Evolutionary conservation across 2,113 vertebrate species (phyloP).

Genomic region (Eleginops maclovinus): DNA sequence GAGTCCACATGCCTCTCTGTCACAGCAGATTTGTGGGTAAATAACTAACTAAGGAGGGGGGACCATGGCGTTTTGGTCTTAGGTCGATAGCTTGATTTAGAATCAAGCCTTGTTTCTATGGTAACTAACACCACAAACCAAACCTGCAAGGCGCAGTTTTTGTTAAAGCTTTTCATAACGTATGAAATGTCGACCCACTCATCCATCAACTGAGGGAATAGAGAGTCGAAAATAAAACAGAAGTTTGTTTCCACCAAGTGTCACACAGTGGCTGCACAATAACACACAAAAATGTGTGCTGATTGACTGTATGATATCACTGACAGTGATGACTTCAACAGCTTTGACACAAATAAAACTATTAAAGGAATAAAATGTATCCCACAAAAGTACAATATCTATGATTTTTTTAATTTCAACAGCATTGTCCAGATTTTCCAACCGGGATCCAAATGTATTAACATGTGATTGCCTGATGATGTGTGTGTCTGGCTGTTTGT

Average conservation of each 20-base stretch:
- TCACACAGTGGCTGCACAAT: not conserved
- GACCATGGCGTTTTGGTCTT: constrained; percentile 8
- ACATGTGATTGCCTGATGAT: not conserved
- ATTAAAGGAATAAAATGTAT: not conserved
- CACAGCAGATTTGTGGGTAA: constrained; percentile 27
- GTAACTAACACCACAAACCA: constrained; percentile 15
- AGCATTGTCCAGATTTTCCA: not conserved
- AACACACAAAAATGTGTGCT: not conserved
- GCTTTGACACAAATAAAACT: not conserved
- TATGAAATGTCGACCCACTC: constrained; percentile 10
- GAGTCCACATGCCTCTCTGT: constrained; percentile 2
- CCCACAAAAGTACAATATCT: not conserved
- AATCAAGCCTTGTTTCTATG: not conserved
- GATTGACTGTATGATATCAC: not conserved
- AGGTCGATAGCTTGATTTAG: not conserved
- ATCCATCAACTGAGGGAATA: not conserved
- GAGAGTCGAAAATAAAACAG: not conserved
- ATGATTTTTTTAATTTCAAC: not conserved
- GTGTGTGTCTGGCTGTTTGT: constrained; percentile 2
- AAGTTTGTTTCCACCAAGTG: not conserved
- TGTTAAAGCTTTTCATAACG: constrained; percentile 25
- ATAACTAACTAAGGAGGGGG: not conserved
- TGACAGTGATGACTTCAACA: not conserved
- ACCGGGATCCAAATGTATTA: not conserved
- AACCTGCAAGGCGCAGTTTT: constrained; percentile 12